Base-by-base conservation (phyloP, 2,888 invertebrate genomes). In the Campaea margaritaria region DNA sequence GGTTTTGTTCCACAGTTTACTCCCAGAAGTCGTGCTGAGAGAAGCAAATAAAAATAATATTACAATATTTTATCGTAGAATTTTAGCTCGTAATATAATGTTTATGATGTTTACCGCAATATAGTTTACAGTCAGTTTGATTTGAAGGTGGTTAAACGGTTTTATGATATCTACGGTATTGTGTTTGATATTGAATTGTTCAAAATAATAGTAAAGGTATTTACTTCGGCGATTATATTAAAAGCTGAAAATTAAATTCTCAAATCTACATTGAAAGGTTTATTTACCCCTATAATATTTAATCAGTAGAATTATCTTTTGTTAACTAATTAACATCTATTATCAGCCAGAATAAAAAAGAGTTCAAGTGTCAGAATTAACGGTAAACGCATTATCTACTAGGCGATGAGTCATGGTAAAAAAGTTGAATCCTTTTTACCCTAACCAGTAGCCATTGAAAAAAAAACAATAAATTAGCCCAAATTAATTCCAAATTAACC, bases 21-120 rank as follows among this genome's bases (percentile, higher is more conserved):
- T 61, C 62, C 69, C 58, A 53, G 64, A 64, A 71, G 61, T 64
- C 68, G 62, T 62, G 69, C 69, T 65, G 69, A 39, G 69, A 58
- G 67, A 63, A 69, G 69, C 67, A 66, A 74, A 76, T 77, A 78
- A 73, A 78, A 74, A 77, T 73, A 70, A 70, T 75, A 73, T 73
- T 72, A 73, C 68, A 66, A 71, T 68, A 58, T 69, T 73, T 67
- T 44, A 51, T 53, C 55, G 48, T 58, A 31, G 54, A 34, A 45
- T 61, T 39, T 64, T 61, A 62, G 61, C 51, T 39, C 38, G 42
- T 62, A 59, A 53, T 52, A 54, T 61, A 43, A 46, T 47, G 58
- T 48, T 58, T 55, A 53, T 55, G 49, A 46, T 60, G 52, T 52
- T 58, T 57, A 59, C 62, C 44, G 45, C 48, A 38, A 31, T 49